Base-by-base conservation (phyloP, 2,888 invertebrate genomes). In the Parochlus steinenii region DNA sequence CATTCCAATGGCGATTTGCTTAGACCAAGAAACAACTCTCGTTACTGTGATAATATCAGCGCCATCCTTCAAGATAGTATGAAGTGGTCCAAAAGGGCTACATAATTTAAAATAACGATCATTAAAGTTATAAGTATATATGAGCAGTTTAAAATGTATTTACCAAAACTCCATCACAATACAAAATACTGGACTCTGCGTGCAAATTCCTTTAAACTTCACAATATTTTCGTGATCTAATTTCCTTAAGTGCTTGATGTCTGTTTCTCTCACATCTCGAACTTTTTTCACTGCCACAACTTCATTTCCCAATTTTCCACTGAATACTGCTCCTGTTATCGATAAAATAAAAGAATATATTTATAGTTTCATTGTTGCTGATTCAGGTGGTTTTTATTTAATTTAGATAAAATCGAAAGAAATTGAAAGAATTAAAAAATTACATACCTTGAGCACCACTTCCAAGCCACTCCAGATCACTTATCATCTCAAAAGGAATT, bases 81-180 rank as follows among this genome's bases (percentile, higher is more conserved):
- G 95, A 27, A 98, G 65, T 15, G 93, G 86, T 3, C 97, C 97
- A 49, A 85, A 82, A 3, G 90, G 86, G 55, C n/a, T n/a, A n/a
- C n/a, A n/a, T n/a, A n/a, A n/a, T n/a, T n/a, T n/a, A n/a, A n/a
- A n/a, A n/a, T n/a, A n/a, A n/a, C n/a, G n/a, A n/a, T n/a, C n/a
- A n/a, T n/a, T n/a, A n/a, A n/a, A n/a, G n/a, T n/a, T n/a, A n/a
- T n/a, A n/a, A n/a, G n/a, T n/a, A n/a, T n/a, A n/a, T n/a, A n/a
- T n/a, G n/a, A n/a, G n/a, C n/a, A n/a, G n/a, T n/a, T n/a, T n/a
- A n/a, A n/a, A n/a, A n/a, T n/a, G n/a, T n/a, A n/a, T n/a, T n/a
- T n/a, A n/a, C n/a, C 98, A 98, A 59, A 74, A 98, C 55, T 99
- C 98, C 98, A 98, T 98, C 37, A 99, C 74, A 44, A 99, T 83